These are phyloP conservation scores for Cyclophora albipunctata DNA, from an alignment of 2,888 invertebrate species.

Conservation along the genomic window DNA sequence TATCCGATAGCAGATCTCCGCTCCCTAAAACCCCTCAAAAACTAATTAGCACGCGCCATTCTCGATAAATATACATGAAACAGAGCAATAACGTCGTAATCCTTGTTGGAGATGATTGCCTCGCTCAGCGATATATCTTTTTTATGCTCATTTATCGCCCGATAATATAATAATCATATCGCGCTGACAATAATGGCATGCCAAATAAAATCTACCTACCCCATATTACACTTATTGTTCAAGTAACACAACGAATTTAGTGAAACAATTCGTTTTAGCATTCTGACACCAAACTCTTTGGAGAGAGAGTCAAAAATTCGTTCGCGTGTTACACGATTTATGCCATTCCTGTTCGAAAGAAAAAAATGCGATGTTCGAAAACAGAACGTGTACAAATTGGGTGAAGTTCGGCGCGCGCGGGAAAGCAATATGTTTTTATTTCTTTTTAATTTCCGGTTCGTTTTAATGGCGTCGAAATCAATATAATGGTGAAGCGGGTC, in stretches of 20 bases:
- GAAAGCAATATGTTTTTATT: conserved; percentile 74
- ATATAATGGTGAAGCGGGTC: conserved; percentile 67
- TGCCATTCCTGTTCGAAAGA: conserved; percentile 31
- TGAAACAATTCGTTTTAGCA: conserved; percentile 7
- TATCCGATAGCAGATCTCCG: too few relatives aligned
- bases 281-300: conserved; percentile 7
- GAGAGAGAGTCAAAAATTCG: conserved; percentile 23
- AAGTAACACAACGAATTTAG: conserved; percentile 32
- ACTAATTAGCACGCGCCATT: conserved; percentile 38
- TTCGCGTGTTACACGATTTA: conserved; percentile 16
- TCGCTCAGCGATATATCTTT: conserved; percentile 60
- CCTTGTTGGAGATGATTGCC: conserved; percentile 61
- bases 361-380: conserved; percentile 51
- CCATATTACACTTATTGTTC: conserved; percentile 41
- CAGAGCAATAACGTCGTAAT: conserved; percentile 62
- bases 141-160: conserved; percentile 70
- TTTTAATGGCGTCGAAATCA: conserved; percentile 74
- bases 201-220: conserved; percentile 72
- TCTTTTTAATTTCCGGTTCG: conserved; percentile 74
- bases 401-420: conserved; percentile 67
- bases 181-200: conserved; percentile 70
- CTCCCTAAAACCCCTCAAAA: conserved; percentile 25
- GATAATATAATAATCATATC: conserved; percentile 74
- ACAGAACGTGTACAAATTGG: conserved; percentile 69
- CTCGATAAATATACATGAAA: conserved; percentile 63